phyloP scores from a whole-genome alignment of 2,888 invertebrate species.

The Netelia virgata region DNA sequence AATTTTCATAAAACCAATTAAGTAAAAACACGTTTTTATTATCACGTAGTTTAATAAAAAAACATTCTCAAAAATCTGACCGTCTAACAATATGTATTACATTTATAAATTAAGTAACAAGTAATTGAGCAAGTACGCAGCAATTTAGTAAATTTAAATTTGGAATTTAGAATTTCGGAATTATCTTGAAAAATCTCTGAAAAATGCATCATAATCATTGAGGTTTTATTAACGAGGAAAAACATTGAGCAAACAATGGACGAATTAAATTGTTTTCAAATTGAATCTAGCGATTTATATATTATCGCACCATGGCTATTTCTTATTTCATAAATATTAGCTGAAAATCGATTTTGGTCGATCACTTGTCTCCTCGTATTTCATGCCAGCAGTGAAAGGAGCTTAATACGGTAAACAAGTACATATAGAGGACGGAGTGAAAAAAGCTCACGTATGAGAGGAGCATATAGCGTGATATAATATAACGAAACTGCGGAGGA shows the following conservation, averaged over 20 bases:
- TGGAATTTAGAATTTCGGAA: too few relatives aligned
- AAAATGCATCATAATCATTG: too few relatives aligned
- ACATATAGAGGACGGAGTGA: not conserved
- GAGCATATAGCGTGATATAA: not conserved
- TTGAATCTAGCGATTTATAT: not conserved
- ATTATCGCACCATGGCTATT: not conserved
- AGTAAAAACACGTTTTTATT: too few relatives aligned
- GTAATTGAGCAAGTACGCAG: too few relatives aligned
- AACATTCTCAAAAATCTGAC: too few relatives aligned
- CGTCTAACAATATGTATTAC: too few relatives aligned
- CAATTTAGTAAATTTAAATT: too few relatives aligned
- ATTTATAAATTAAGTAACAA: too few relatives aligned
- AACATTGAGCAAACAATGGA: not conserved
- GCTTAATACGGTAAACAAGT: slow-evolving; percentile 16
- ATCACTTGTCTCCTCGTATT: not conserved
- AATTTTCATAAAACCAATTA: too few relatives aligned
- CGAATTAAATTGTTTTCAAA: not conserved
- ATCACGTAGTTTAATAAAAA: too few relatives aligned
- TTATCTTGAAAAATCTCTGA: too few relatives aligned
- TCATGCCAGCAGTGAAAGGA: not conserved
- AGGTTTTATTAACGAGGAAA: not conserved
- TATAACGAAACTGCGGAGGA: slow-evolving; percentile 4
- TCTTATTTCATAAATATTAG: not conserved
- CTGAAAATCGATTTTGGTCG: not conserved
- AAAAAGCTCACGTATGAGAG: slow-evolving; percentile 5